These are phyloP conservation scores for Cotesia vestalis DNA, from an alignment of 1,140 invertebrate genomes.

Conservation along the genomic window DNA sequence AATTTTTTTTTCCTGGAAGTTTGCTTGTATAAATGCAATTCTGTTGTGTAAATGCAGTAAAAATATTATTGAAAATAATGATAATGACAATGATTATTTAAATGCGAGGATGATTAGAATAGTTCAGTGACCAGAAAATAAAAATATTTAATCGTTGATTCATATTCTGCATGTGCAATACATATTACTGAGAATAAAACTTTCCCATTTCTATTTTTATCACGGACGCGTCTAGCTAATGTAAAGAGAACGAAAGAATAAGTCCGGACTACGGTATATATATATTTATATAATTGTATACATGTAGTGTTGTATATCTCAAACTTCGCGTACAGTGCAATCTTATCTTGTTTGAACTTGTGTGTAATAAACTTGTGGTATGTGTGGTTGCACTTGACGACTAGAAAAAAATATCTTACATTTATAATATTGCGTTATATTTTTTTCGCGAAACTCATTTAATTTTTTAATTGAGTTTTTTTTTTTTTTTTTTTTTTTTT, in stretches of 20 bases:
- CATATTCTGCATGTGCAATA: constrained; percentile 21
- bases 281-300: not conserved
- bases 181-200: constrained; percentile 31
- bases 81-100: too few species aligned
- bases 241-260: not conserved
- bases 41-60: too few species aligned
- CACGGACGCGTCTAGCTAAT: constrained; percentile 31
- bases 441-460: too few species aligned
- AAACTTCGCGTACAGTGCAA: not conserved
- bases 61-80: too few species aligned
- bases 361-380: constrained; percentile 6
- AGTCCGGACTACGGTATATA: not conserved
- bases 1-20: too few species aligned
- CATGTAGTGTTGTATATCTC: not conserved
- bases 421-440: not conserved
- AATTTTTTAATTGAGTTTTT: not conserved
- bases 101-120: constrained; percentile 17
- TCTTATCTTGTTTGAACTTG: constrained; percentile 31
- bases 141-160: constrained; percentile 29
- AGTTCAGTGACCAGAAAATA: constrained; percentile 18
- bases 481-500: not conserved
- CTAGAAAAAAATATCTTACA: not conserved
- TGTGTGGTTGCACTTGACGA: constrained; percentile 38
- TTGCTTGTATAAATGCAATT: too few species aligned
- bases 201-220: constrained; percentile 40